A percentile compares a stretch with the other conserved stretches of the same genome.
Evolutionary conservation across 2,888 invertebrate genomes (phyloP).

Genomic region (Cephus rjabovi): DNA sequence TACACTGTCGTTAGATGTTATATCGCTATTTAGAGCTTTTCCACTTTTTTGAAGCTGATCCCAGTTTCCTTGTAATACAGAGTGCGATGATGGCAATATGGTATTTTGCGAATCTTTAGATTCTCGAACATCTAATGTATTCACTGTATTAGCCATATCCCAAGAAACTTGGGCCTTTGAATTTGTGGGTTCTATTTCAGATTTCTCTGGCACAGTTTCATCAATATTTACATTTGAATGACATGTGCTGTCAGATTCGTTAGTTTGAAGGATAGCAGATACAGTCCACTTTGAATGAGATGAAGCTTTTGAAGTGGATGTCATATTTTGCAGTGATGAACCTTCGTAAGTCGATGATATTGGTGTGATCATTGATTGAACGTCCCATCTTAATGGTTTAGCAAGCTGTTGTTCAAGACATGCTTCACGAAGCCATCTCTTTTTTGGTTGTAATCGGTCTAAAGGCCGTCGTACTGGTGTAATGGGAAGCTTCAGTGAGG

Average conservation of each 20-base stretch:
- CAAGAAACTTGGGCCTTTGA: conserved; percentile 11
- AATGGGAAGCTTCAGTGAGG: conserved; percentile 47
- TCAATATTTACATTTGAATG: not conserved
- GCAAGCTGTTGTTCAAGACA: conserved; percentile 69
- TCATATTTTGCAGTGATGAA: not conserved
- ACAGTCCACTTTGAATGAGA: conserved; percentile 11
- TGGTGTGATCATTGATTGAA: conserved; percentile 23
- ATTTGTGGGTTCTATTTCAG: conserved; percentile 13
- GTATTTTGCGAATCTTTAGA: not conserved
- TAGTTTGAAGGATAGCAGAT: not conserved
- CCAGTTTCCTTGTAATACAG: not conserved
- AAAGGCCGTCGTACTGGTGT: conserved; percentile 57
- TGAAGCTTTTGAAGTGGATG: conserved; percentile 6
- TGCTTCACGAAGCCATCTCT: conserved; percentile 73
- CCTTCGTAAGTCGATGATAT: conserved; percentile 3
- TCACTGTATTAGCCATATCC: conserved; percentile 7
- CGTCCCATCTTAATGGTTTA: conserved; percentile 69
- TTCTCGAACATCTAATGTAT: not conserved
- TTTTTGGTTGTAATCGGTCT: conserved; percentile 69
- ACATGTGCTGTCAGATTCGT: not conserved
- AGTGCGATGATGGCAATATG: not conserved
- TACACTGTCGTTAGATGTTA: not conserved
- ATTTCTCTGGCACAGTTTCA: not conserved
- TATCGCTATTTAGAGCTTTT: not conserved
- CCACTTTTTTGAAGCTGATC: not conserved